These are phyloP conservation scores for Sitta carolinensis DNA, from an alignment of 2,797 vertebrate genomes.

Conservation along the genomic window DNA sequence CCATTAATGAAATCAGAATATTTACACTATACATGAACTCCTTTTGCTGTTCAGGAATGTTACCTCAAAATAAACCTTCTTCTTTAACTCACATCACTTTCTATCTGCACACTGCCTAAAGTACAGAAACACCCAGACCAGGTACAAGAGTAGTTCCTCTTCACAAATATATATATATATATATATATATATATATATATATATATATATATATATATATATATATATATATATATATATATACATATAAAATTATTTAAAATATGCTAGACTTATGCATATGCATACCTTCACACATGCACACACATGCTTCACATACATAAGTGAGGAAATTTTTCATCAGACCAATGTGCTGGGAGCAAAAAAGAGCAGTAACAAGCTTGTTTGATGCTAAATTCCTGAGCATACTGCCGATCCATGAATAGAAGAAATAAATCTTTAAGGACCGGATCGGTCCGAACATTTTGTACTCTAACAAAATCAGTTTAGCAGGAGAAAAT, in stretches of 20 bases:
- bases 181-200: background rate
- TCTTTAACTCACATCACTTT: background rate
- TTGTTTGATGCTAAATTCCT: background rate
- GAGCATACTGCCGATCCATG: background rate
- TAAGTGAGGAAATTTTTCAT: background rate
- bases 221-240: background rate
- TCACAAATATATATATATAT: background rate
- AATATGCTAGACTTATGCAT: constrained; percentile 38
- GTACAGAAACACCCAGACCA: background rate
- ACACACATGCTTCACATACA: background rate
- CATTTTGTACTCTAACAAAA: background rate
- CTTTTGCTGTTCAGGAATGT: background rate
- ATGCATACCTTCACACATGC: background rate
- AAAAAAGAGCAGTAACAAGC: background rate
- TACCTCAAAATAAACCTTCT: background rate
- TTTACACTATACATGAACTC: background rate
- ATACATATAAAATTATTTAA: background rate
- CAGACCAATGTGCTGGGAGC: background rate
- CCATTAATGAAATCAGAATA: background rate
- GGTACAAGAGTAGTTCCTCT: background rate
- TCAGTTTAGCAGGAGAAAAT: background rate
- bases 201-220: background rate
- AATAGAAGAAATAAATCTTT: background rate
- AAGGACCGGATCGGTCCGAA: background rate
- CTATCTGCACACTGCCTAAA: background rate